Evolutionary conservation across 2,888 invertebrate species (phyloP), one percentile per base, ranked within the genome.

Genomic region (Orthosia incerta): DNA sequence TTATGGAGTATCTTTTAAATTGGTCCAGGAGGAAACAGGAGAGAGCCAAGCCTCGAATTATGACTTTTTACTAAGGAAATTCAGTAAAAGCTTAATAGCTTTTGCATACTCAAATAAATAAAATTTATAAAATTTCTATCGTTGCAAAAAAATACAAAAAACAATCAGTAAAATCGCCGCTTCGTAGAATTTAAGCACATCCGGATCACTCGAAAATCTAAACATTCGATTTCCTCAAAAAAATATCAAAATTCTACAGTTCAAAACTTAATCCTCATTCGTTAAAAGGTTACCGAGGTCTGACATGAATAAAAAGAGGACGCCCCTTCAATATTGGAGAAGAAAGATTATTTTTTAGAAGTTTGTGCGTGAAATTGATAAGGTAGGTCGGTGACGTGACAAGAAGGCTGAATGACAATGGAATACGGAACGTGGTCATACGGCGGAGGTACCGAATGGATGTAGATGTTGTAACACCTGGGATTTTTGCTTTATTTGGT

Each of bases 331-430:
- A 83, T 80, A 83, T 72, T 72, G 61, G 66, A 56, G 73, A 4
- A 23, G 78, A 53, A 79, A 73, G 70, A 80, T 83, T 80, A 76
- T 83, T 82, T 82, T 85, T 74, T 64, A 31, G 60, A 59, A 61
- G 69, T 72, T 57, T 61, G 55, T n/a, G 53, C 51, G 39, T 31
- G 63, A 72, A 83, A 83, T 85, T 80, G 83, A 79, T 83, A 74
- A 76, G 67, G 70, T 72, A 45, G 51, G 20, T 46, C 45, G 63
- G 31, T 72, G 69, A 73, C 81, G 77, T 84, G 83, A 83, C 75
- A 9, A 48, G 72, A 63, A 56, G 64, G 0, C 16, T 26, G 51
- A 82, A 73, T 65, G 45, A 50, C 73, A 76, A 79, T 73, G 18
- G 57, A 63, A 53, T 79, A 45, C 13, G 20, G 46, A 53, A 48